These are phyloP conservation scores for Epistrophella euchroma DNA, from an alignment of 2,888 invertebrate genomes.

Conservation along the genomic window DNA sequence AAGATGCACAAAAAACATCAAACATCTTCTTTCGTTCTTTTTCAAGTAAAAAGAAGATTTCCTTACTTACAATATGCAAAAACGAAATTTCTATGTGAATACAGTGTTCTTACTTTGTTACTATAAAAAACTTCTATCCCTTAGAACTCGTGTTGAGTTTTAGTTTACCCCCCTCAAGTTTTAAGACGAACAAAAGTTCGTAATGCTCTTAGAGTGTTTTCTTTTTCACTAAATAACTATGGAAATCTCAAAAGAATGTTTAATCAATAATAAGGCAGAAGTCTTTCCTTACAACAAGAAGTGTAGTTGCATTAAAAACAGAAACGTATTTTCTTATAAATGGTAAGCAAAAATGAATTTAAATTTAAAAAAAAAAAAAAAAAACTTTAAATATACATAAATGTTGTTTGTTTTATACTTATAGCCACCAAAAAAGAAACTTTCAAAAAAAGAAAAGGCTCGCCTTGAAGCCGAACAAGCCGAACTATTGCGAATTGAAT, in stretches of 20 bases:
- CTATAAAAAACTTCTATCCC: neutral
- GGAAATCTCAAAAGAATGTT: slow-evolving; percentile 39
- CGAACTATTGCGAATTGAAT: slow-evolving; percentile 83
- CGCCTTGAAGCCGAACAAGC: slow-evolving; percentile 83
- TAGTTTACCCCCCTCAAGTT: neutral
- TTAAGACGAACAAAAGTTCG: neutral
- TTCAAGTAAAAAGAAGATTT: no score
- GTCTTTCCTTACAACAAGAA: neutral
- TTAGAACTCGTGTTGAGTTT: neutral
- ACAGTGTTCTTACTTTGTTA: neutral
- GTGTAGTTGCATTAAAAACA: neutral
- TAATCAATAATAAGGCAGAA: slow-evolving; percentile 33
- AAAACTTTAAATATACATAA: no score
- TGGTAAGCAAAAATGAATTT: slow-evolving; percentile 44
- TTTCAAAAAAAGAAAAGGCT: slow-evolving; percentile 84
- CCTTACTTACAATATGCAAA: no score
- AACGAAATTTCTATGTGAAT: neutral
- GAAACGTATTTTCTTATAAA: slow-evolving; percentile 19
- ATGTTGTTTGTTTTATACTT: neutral
- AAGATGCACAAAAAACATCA: no score
- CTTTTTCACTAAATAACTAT: slow-evolving; percentile 28
- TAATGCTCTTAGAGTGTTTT: slow-evolving; percentile 7
- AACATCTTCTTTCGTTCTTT: no score
- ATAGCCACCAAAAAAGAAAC: slow-evolving; percentile 84
- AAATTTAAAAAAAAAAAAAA: neutral